A percentile compares a stretch with the other conserved stretches of the same genome.
These are phyloP conservation scores for Formicarius rufipectus DNA, from an alignment of 2,113 vertebrate genomes.

Conservation along the genomic window DNA sequence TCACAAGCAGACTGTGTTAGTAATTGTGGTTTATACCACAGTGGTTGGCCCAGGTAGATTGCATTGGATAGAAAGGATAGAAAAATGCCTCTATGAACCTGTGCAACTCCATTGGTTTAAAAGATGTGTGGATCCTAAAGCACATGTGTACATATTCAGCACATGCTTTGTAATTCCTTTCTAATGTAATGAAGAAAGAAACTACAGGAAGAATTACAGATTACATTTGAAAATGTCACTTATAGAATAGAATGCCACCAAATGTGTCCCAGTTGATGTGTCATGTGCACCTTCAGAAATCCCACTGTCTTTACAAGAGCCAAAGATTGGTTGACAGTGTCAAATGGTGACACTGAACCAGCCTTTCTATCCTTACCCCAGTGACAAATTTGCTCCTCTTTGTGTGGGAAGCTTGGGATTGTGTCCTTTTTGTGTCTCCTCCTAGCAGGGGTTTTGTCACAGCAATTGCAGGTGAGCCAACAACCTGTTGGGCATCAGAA, in stretches of 20 bases:
- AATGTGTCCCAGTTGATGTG: accelerated
- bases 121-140: not conserved
- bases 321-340: not conserved
- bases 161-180: not conserved
- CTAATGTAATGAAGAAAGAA: not conserved
- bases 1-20: not conserved
- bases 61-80: not conserved
- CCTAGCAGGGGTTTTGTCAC: not conserved
- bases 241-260: not conserved
- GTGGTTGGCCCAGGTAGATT: not conserved
- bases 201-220: not conserved
- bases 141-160: not conserved
- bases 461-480: not conserved
- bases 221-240: not conserved
- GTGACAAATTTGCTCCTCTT: not conserved
- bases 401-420: not conserved
- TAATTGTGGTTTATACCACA: not conserved
- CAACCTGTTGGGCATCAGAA: slow-evolving; percentile 49
- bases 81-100: not conserved
- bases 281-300: not conserved
- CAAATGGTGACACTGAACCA: not conserved
- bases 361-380: not conserved
- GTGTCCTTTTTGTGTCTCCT: not conserved
- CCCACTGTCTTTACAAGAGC: not conserved
- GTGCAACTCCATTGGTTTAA: not conserved